Evolutionary conservation across 2,888 invertebrate genomes (phyloP).

Genomic region (Machimus atricapillus): DNA sequence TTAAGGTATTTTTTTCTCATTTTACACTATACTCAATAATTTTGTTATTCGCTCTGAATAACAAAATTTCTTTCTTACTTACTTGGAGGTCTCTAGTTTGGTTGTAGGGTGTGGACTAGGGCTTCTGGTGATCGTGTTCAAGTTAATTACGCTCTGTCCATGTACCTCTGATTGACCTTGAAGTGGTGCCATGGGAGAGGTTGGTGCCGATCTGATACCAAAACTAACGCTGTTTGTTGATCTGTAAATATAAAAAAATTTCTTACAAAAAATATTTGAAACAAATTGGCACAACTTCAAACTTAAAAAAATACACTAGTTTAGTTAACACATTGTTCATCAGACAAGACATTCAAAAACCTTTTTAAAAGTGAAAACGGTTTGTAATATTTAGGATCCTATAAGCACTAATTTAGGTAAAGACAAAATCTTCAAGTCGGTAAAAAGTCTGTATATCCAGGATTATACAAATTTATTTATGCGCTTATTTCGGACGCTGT

Average conservation of each 20-base stretch:
- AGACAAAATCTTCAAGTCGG: too few species aligned
- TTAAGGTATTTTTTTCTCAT: neutral
- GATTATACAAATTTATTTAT: too few species aligned
- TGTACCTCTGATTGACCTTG: constrained; percentile 55
- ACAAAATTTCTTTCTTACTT: constrained; percentile 29
- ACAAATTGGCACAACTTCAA: too few species aligned
- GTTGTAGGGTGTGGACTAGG: constrained; percentile 50
- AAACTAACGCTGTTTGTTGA: constrained; percentile 58
- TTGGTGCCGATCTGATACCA: constrained; percentile 54
- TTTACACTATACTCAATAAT: neutral
- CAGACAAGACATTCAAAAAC: too few species aligned
- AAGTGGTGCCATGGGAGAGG: constrained; percentile 59
- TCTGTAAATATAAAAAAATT: constrained; percentile 51
- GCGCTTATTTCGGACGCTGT: too few species aligned
- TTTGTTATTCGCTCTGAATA: neutral
- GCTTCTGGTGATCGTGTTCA: constrained; percentile 53
- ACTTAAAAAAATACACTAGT: too few species aligned
- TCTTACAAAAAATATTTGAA: neutral
- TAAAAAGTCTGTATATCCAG: too few species aligned
- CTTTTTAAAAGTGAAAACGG: too few species aligned
- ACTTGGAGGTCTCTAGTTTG: constrained; percentile 48
- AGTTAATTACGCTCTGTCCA: constrained; percentile 53
- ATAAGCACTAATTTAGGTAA: too few species aligned
- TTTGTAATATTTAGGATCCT: too few species aligned
- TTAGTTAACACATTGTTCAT: too few species aligned